A percentile compares a stretch with the other conserved stretches of the same genome.
Evolutionary conservation across 2,888 invertebrate genomes (phyloP).

Genomic region (Cenopis cana): DNA sequence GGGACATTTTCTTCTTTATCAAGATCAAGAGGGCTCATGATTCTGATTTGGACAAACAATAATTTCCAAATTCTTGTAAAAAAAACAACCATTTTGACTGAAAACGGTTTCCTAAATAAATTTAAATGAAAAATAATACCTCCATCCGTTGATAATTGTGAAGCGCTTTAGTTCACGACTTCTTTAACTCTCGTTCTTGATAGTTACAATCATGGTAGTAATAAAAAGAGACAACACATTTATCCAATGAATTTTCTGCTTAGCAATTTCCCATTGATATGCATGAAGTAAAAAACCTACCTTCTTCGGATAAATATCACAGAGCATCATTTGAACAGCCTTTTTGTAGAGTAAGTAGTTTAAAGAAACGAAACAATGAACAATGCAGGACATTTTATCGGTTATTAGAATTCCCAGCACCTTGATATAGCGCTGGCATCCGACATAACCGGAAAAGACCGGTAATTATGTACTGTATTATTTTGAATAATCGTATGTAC

Average conservation of each 20-base stretch:
- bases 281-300: not conserved
- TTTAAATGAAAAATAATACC: too few species aligned
- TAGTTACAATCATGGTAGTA: too few species aligned
- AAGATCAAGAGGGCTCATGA: too few species aligned
- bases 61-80: too few species aligned
- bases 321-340: not conserved
- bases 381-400: conserved; percentile 9
- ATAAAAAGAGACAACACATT: not conserved
- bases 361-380: conserved; percentile 18
- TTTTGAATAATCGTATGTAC: not conserved
- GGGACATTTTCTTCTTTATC: too few species aligned
- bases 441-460: conserved; percentile 7
- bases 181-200: too few species aligned
- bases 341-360: not conserved
- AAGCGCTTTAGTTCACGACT: too few species aligned
- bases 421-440: conserved; percentile 8
- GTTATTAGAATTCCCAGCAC: conserved; percentile 18
- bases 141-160: too few species aligned
- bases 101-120: too few species aligned
- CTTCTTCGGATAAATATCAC: not conserved
- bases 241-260: not conserved
- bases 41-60: too few species aligned
- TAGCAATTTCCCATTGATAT: not conserved
- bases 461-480: conserved; percentile 9
- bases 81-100: too few species aligned